Conservation (phyloP, 2,797 vertebrate species). For the Vultur gryphus region DNA sequence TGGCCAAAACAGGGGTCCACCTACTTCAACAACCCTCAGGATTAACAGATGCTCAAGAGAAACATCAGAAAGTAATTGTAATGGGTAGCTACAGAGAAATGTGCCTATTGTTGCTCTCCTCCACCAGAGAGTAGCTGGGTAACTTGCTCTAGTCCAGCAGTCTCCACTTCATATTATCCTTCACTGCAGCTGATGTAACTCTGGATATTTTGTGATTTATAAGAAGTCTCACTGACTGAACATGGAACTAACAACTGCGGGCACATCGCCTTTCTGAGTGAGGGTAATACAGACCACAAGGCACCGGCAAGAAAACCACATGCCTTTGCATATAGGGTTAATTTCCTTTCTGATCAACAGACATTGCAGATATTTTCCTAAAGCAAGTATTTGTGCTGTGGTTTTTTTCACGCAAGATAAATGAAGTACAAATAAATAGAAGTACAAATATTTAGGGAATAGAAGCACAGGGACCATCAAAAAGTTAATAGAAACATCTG, state of each 20-base stretch:
- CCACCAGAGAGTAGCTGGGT: background rate
- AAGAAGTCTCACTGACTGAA: background rate
- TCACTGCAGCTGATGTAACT: background rate
- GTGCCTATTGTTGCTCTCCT: background rate
- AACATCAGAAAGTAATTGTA: fast-evolving
- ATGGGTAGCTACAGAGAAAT: background rate
- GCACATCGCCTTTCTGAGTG: background rate
- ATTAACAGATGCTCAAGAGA: background rate
- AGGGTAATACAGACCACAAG: background rate
- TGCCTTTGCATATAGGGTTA: background rate
- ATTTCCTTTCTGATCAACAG: background rate
- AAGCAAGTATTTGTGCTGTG: background rate
- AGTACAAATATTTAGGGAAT: slow-evolving; percentile 15
- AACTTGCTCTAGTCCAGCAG: background rate
- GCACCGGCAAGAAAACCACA: background rate
- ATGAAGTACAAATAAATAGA: background rate
- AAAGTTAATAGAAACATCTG: slow-evolving; percentile 13
- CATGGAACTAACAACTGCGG: background rate
- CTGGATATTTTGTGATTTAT: background rate
- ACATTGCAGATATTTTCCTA: background rate
- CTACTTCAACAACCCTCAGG: background rate
- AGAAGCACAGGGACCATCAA: background rate
- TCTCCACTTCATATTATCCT: background rate
- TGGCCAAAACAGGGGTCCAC: fast-evolving
- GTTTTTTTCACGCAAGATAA: background rate